Percentiles rank a stretch among this genome's conserved stretches.
Conservation (phyloP, 2,113 vertebrate genomes). For the Parotia lawesii region DNA sequence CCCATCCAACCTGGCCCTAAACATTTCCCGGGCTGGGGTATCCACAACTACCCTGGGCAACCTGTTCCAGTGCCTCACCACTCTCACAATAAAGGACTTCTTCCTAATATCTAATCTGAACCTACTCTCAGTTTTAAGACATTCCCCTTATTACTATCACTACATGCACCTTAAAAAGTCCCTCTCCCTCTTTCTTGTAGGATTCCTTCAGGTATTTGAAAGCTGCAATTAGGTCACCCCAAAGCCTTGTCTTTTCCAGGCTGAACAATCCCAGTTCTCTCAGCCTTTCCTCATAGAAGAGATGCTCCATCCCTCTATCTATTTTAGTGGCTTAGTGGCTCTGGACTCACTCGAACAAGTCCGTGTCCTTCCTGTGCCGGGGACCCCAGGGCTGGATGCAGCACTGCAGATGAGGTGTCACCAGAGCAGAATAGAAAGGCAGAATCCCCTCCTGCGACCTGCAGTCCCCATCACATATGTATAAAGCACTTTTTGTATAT, state of each 20-base stretch:
- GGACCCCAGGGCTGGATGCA: background rate
- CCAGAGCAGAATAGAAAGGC: no score
- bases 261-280: background rate
- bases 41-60: background rate
- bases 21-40: background rate
- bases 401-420: background rate
- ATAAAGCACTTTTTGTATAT: background rate
- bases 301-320: background rate
- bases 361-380: background rate
- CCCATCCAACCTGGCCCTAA: background rate
- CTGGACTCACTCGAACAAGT: background rate
- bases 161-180: background rate
- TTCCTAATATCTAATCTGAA: background rate
- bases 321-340: background rate
- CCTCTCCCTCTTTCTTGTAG: background rate
- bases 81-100: background rate
- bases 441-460: background rate
- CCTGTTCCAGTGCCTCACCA: background rate
- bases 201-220: background rate
- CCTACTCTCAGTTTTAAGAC: background rate
- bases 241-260: background rate
- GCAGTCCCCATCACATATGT: no score
- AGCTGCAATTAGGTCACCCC: background rate
- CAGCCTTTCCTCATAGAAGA: background rate
- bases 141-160: background rate